Base-by-base conservation (phyloP, 1,140 invertebrate genomes). In the Brachionus koreanus region DNA sequence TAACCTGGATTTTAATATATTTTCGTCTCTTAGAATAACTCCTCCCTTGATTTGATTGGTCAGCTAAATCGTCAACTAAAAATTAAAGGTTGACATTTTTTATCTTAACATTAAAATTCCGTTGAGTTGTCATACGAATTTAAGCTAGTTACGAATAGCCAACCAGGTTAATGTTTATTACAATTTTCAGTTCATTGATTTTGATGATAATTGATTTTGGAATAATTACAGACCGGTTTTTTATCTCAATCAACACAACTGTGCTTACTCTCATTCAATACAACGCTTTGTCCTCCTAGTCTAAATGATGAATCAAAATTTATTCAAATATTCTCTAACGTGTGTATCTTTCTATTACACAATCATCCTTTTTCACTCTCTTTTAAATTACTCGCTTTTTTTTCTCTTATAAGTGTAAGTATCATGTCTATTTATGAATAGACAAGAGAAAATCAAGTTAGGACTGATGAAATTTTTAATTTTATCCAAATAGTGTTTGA, bases 71-170 rank as follows among this genome's bases (percentile, higher is more conserved):
- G 16, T 69, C 37, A 39, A 19, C 37, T 39, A 39, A 23, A 74
- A 74, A 46, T 46, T 46, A 46, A 43, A 74, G 69, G 69, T 74
- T 74, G 69, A 74, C 69, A 74, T 74, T 74, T 74, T 74, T 74
- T 74, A 74, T 74, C 69, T 74, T 74, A 69, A 69, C 65, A 69
- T 69, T 69, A 74, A 74, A 74, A 74, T 74, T 74, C 69, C 69
- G 69, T 74, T 74, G 69, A 74, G 69, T 74, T 74, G 69, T 74
- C 69, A 46, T 69, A 42, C 25, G 13, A 65, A 65, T 13, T 33
- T 33, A n/a, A 65, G 63, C 33, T 33, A 65, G 33, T 33, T 33
- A 65, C 25, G 63, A 65, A 69, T 69, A 69, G 65, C 65, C 65
- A 69, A 69, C 65, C 65, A 69, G 65, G 65, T 69, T 69, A 69